phyloP scores from a whole-genome alignment of 2,797 vertebrate species.

The Harpagifer antarcticus region DNA sequence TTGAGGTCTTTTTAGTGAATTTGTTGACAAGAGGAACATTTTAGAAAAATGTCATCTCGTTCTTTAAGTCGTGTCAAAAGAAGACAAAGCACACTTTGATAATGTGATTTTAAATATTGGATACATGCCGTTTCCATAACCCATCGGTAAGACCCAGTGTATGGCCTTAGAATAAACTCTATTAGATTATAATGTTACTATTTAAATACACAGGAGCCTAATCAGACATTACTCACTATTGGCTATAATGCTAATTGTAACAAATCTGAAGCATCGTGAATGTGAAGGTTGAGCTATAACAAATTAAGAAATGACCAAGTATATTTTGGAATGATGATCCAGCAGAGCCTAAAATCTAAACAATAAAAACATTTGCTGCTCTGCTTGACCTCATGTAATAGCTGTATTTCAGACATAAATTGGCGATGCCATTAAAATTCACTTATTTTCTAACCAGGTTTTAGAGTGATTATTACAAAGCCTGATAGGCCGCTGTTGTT shows the following conservation, averaged over 20 bases:
- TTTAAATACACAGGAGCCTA: constrained; percentile 27
- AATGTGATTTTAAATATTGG: background rate
- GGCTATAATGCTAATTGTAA: constrained; percentile 10
- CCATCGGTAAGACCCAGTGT: constrained; percentile 10
- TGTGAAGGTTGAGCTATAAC: constrained; percentile 22
- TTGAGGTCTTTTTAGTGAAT: constrained; percentile 25
- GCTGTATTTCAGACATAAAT: constrained; percentile 31
- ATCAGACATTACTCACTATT: constrained; percentile 14
- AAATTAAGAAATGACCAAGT: constrained; percentile 16
- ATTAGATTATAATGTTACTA: constrained; percentile 5
- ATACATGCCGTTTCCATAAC: constrained; percentile 36
- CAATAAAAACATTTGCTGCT: constrained; percentile 31
- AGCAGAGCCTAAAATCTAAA: constrained; percentile 23
- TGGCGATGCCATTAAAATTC: constrained; percentile 27
- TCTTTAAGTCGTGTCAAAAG: background rate
- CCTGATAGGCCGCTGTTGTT: constrained; percentile 35
- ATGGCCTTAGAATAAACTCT: background rate
- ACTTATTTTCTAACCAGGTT: constrained; percentile 30
- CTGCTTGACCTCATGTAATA: constrained; percentile 34
- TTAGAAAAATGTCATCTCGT: constrained; percentile 1
- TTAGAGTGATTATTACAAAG: constrained; percentile 48
- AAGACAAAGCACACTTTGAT: too few relatives aligned
- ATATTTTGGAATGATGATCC: constrained; percentile 26
- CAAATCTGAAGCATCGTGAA: constrained; percentile 22
- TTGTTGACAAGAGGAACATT: constrained; percentile 16